Percentiles rank a stretch among this genome's conserved stretches.
Conservation (phyloP, 2,113 vertebrate genomes). For the Chrysemys picta region DNA sequence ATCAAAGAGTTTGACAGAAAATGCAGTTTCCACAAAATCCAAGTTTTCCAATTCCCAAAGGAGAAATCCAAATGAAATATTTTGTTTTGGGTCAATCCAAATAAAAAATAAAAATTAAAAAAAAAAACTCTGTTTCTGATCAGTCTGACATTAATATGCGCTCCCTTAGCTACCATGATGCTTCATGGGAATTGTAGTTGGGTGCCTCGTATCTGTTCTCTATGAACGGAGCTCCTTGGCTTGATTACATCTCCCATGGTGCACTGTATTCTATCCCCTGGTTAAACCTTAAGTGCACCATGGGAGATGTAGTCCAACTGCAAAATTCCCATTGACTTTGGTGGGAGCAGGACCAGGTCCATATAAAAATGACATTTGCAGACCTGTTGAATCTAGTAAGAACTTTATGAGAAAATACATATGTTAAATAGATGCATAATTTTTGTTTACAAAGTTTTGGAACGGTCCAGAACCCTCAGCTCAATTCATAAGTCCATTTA, state of each 20-base stretch:
- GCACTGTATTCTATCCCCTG: neutral
- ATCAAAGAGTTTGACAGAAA: neutral
- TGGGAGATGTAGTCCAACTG: neutral
- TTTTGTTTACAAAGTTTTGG: neutral
- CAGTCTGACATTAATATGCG: neutral
- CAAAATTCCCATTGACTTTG: neutral
- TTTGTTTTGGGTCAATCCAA: neutral
- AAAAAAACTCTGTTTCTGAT: neutral
- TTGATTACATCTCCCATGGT: too few relatives aligned
- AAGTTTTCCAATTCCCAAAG: neutral
- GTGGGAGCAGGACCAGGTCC: neutral
- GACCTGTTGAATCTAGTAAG: neutral
- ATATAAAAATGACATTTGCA: neutral
- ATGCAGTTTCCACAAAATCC: neutral
- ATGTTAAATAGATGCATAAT: neutral
- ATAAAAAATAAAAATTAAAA: neutral
- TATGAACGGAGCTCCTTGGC: too few relatives aligned
- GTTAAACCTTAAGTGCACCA: too few relatives aligned
- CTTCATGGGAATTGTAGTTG: neutral
- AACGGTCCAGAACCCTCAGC: neutral
- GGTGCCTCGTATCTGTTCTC: neutral
- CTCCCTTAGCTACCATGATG: neutral
- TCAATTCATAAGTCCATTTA: neutral
- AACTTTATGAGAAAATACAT: neutral
- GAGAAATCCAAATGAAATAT: neutral